Conservation (phyloP, 1,140 invertebrate genomes). For the Neodiprion fabricii region DNA sequence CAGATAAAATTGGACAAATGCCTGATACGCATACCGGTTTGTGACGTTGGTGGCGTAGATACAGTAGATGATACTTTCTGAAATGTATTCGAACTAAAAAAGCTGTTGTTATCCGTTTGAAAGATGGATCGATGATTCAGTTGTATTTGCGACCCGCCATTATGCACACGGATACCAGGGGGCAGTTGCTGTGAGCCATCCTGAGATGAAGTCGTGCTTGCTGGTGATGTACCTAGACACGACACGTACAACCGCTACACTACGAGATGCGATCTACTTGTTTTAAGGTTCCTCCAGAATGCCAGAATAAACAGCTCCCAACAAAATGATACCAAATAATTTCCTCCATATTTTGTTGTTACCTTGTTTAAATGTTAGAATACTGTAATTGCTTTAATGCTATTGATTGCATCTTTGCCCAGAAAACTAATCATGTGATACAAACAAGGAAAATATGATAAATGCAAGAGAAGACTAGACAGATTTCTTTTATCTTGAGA, state of each 20-base stretch:
- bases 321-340: neutral
- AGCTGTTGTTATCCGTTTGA: conserved; percentile 65
- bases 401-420: conserved; percentile 10
- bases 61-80: conserved; percentile 58
- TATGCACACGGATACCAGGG: neutral
- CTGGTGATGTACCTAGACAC: conserved; percentile 51
- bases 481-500: neutral
- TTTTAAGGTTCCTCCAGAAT: conserved; percentile 27
- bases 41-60: conserved; percentile 45
- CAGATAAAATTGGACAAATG: conserved; percentile 14
- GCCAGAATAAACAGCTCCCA: conserved; percentile 49
- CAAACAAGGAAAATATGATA: neutral
- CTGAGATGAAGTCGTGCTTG: conserved; percentile 51
- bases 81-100: conserved; percentile 64
- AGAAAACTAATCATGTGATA: neutral
- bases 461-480: neutral
- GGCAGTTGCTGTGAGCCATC: conserved; percentile 26
- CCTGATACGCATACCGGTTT: conserved; percentile 45
- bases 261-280: conserved; percentile 35
- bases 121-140: conserved; percentile 60
- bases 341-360: neutral
- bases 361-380: neutral
- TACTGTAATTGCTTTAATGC: neutral
- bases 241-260: conserved; percentile 43
- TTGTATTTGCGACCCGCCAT: conserved; percentile 51